Base-by-base conservation (phyloP, 2,888 invertebrate genomes). In the Epinotia nisella region DNA sequence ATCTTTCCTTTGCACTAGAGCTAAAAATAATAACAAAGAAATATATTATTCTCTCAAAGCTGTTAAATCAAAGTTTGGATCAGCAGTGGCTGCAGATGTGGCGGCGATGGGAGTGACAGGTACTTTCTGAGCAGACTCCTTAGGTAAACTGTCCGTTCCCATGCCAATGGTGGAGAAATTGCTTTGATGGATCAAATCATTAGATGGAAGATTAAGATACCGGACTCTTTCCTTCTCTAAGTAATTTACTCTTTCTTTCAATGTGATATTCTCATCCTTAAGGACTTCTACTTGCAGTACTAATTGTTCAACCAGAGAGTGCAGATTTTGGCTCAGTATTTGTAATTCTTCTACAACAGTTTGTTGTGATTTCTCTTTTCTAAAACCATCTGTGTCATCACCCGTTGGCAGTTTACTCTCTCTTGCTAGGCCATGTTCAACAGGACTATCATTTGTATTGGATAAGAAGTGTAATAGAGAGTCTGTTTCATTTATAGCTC, bases 401-500 rank as follows among this genome's bases (percentile, higher is more conserved):
- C 74, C 62, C 79, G 80, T 85, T 17, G 74, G 65, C n/a, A 77
- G 71, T 53, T 77, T 55, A 11, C 11, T 66, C 17, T 82, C 81
- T 70, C 81, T 81, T 24, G 74, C 71, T 77, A 85, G 76, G 80
- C 86, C 82, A 72, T 77, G 77, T 35, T 83, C 83, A 17, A 70
- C 81, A 35, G 61, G 49, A 74, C 77, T 84, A 82, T 82, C 85
- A 80, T 81, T 84, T 75, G 81, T 86, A 77, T 80, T 85, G 62
- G 84, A 78, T 75, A 95, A 85, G 61, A 89, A 83, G 51, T 91
- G 90, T 66, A 96, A 85, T 62, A 96, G 86, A 61, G 95, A 95
- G 82, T 96, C 96, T n/a, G 95, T 95, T 81, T 96, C 95, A 81
- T 96, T 95, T 78, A 96, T 95, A 29, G 95, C 95, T 85, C 90